phyloP scores from a whole-genome alignment of 1,140 invertebrate species.

The Idris sp. region DNA sequence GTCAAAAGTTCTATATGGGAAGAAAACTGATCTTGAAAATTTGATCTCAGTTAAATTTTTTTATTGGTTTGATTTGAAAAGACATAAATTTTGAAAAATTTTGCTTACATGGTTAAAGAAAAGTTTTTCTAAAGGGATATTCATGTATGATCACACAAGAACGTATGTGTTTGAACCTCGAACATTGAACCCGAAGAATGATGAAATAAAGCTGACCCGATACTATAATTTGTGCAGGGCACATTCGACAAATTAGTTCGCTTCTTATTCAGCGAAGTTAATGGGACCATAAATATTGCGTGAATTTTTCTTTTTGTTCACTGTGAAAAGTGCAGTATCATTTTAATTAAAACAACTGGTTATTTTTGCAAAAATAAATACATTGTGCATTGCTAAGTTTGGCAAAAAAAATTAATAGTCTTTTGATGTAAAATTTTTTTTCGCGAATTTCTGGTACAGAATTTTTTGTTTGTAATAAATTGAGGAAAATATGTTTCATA shows the following conservation, averaged over 20 bases:
- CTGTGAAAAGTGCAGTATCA: slow-evolving; percentile 11
- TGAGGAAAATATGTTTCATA: slow-evolving; percentile 4
- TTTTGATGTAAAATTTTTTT: too few species aligned
- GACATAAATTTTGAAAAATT: too few species aligned
- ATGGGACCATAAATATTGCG: slow-evolving; percentile 35
- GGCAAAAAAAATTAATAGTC: too few species aligned
- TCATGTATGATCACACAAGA: too few species aligned
- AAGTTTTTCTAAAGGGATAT: too few species aligned
- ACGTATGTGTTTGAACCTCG: slow-evolving; percentile 30
- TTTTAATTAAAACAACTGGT: slow-evolving; percentile 28
- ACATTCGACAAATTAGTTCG: slow-evolving; percentile 34
- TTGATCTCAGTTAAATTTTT: too few species aligned
- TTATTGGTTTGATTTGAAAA: too few species aligned
- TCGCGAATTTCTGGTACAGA: not conserved
- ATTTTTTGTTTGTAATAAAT: not conserved
- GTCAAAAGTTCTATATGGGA: too few species aligned
- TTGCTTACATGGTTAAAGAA: too few species aligned
- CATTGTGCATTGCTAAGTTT: too few species aligned
- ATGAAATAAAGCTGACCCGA: slow-evolving; percentile 35
- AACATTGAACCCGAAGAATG: slow-evolving; percentile 43
- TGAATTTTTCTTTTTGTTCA: slow-evolving; percentile 27
- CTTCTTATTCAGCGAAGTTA: slow-evolving; percentile 26
- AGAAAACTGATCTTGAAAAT: too few species aligned
- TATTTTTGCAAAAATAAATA: slow-evolving; percentile 15
- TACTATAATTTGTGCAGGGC: slow-evolving; percentile 45